A percentile compares a stretch with the other conserved stretches of the same genome.
phyloP scores from a whole-genome alignment of 2,797 vertebrate species.

The Melanotaenia maccullochi region DNA sequence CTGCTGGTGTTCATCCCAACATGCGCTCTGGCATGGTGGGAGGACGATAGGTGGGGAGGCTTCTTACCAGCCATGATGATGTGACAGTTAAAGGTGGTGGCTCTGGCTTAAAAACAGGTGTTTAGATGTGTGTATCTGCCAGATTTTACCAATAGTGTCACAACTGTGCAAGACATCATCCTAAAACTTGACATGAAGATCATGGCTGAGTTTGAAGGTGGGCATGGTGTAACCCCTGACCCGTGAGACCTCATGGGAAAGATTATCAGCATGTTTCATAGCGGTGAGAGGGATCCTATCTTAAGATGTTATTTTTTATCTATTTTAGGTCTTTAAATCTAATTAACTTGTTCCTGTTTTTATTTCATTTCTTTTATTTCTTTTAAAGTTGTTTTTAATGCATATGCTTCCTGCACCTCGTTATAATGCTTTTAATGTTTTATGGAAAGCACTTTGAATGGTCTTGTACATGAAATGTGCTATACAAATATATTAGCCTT shows the following conservation, averaged over 20 bases:
- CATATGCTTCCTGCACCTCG: too few species aligned
- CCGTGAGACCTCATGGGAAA: neutral
- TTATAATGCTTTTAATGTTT: too few species aligned
- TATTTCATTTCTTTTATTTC: too few species aligned
- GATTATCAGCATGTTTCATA: neutral
- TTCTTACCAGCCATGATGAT: constrained; percentile 12
- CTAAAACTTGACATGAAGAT: neutral
- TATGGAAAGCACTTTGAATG: too few species aligned
- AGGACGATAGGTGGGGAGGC: constrained; percentile 33
- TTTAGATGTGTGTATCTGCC: too few species aligned
- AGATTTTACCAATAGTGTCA: neutral
- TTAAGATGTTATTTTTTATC: neutral
- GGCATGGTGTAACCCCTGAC: neutral
- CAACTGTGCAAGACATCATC: neutral
- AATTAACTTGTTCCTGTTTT: too few species aligned
- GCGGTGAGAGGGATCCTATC: neutral
- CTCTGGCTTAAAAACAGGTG: too few species aligned
- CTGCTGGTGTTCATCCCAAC: constrained; percentile 11
- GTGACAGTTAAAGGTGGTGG: neutral
- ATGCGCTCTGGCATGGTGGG: constrained; percentile 13
- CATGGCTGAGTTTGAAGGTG: neutral
- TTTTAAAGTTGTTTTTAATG: too few species aligned
- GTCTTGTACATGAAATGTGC: too few species aligned
- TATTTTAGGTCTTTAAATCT: too few species aligned
- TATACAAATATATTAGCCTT: too few species aligned